A percentile compares a stretch with the other conserved stretches of the same genome.
These are phyloP conservation scores for Spea bombifrons DNA, from an alignment of 2,113 vertebrate species.

Conservation along the genomic window DNA sequence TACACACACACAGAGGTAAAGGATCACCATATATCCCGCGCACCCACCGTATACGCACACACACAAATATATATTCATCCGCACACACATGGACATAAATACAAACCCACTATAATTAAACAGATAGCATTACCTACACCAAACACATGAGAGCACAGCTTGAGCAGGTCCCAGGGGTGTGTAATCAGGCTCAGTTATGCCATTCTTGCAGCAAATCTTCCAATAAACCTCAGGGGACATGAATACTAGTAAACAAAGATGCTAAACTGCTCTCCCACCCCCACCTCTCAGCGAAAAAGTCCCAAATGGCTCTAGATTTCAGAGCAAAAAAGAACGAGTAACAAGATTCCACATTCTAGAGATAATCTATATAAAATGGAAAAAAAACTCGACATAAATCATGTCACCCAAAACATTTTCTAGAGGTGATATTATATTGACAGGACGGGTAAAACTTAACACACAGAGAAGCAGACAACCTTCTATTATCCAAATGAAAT, in stretches of 20 bases:
- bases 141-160: conserved; percentile 7
- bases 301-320: neutral
- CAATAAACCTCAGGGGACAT: conserved; percentile 2
- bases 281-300: neutral
- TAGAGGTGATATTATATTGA: no score
- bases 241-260: neutral
- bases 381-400: no score
- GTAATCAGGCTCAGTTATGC: conserved; percentile 6
- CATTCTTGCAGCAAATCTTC: neutral
- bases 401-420: no score
- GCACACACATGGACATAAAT: neutral
- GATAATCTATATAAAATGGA: no score
- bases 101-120: conserved; percentile 3
- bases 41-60: no score
- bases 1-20: no score
- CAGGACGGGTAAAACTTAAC: no score
- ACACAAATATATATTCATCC: neutral
- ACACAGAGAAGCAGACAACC: no score
- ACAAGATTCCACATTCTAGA: no score
- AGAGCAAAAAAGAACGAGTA: no score
- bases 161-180: conserved; percentile 4
- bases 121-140: neutral
- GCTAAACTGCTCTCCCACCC: neutral
- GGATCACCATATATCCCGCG: no score
- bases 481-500: no score